A percentile compares a stretch with the other conserved stretches of the same genome.
phyloP scores from a whole-genome alignment of 2,888 invertebrate species.

The Panopea generosa region DNA sequence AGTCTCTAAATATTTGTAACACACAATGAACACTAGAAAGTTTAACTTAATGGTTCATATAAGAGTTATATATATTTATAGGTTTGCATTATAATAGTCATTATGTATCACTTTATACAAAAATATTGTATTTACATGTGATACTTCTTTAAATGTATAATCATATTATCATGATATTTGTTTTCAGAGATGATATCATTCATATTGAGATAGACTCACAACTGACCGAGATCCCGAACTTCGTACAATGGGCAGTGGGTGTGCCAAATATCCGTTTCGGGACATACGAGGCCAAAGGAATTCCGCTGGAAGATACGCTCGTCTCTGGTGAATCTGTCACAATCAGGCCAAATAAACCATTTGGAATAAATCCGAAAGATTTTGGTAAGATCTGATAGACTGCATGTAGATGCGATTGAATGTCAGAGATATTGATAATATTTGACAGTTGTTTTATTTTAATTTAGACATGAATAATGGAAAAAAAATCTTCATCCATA shows the following conservation, averaged over 20 bases:
- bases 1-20: too few relatives aligned
- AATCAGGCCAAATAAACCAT: slow-evolving; percentile 70
- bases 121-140: too few relatives aligned
- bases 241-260: slow-evolving; percentile 75
- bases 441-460: background rate
- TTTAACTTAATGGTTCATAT: too few relatives aligned
- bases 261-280: slow-evolving; percentile 65
- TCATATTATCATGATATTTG: too few relatives aligned
- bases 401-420: background rate
- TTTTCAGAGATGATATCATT: slow-evolving; percentile 80
- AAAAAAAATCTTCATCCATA: too few relatives aligned
- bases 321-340: slow-evolving; percentile 65
- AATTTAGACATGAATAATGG: too few relatives aligned
- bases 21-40: too few relatives aligned
- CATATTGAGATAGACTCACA: slow-evolving; percentile 79
- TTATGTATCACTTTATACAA: too few relatives aligned
- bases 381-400: slow-evolving; percentile 60
- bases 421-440: background rate
- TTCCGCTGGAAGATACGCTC: slow-evolving; percentile 55
- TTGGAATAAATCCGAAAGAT: slow-evolving; percentile 58
- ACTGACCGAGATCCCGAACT: slow-evolving; percentile 74
- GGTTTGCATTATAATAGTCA: too few relatives aligned
- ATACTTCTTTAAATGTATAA: too few relatives aligned
- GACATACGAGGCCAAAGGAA: slow-evolving; percentile 65
- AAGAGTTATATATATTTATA: too few relatives aligned